These are phyloP conservation scores for Recurvirostra avosetta DNA, from an alignment of 2,113 vertebrate genomes.

Conservation along the genomic window DNA sequence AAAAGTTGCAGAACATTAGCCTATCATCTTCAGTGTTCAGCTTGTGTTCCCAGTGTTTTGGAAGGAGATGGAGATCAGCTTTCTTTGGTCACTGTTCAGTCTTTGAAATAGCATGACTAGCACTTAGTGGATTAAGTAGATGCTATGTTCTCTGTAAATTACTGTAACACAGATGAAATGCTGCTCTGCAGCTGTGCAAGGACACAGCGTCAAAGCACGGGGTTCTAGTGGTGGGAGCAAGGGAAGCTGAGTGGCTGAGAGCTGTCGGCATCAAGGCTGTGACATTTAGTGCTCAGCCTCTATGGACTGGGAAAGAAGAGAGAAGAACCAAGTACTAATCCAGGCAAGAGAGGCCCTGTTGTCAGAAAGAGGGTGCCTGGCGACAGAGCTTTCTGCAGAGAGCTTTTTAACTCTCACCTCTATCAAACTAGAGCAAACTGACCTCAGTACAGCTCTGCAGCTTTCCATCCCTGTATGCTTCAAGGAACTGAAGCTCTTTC, in stretches of 20 bases:
- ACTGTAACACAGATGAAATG: neutral
- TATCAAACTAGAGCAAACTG: neutral
- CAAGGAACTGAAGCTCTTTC: neutral
- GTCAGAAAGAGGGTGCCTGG: neutral
- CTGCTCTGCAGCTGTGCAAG: neutral
- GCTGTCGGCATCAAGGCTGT: rapidly evolving
- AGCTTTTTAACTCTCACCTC: neutral
- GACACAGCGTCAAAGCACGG: neutral
- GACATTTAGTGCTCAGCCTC: neutral
- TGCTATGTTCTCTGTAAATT: neutral
- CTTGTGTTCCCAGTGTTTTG: neutral
- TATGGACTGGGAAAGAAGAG: neutral
- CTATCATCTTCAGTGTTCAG: neutral
- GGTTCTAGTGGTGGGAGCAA: neutral
- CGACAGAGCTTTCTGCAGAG: neutral
- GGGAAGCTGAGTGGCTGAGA: neutral
- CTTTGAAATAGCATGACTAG: neutral
- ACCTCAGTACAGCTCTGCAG: neutral
- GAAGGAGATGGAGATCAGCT: neutral
- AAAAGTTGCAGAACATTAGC: neutral
- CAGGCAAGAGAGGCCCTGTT: neutral
- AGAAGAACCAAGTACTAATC: neutral
- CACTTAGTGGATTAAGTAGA: neutral
- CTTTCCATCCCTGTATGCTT: neutral
- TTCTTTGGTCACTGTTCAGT: neutral